These are phyloP conservation scores for Chloroclysta siterata DNA, from an alignment of 2,888 invertebrate genomes.

Conservation along the genomic window DNA sequence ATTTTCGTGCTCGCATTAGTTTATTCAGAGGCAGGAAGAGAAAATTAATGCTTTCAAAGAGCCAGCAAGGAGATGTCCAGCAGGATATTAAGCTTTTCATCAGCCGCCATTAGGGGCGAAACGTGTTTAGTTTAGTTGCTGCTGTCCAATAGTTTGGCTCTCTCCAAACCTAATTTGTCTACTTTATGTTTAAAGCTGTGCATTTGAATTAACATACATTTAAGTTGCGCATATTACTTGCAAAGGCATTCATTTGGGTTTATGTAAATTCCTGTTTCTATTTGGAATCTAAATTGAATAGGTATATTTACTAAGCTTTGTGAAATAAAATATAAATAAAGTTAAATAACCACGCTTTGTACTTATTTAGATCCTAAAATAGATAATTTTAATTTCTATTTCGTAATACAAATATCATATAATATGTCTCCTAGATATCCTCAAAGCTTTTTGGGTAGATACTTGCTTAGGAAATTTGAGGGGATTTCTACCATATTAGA, in stretches of 20 bases:
- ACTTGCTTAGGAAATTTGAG: too few relatives aligned
- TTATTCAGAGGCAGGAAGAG: slow-evolving; percentile 62
- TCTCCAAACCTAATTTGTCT: slow-evolving; percentile 48
- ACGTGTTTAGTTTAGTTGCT: slow-evolving; percentile 43
- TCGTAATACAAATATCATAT: too few relatives aligned
- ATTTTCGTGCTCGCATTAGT: slow-evolving; percentile 55
- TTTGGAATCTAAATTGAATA: slow-evolving; percentile 22
- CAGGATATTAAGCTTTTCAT: slow-evolving; percentile 74
- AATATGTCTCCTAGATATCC: too few relatives aligned
- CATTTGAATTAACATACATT: slow-evolving; percentile 37
- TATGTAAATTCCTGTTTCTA: slow-evolving; percentile 25
- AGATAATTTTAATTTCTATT: too few relatives aligned
- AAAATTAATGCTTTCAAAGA: slow-evolving; percentile 73
- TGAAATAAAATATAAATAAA: slow-evolving; percentile 1
- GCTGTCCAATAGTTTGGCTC: slow-evolving; percentile 45
- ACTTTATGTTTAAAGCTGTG: slow-evolving; percentile 46
- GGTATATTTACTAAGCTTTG: slow-evolving; percentile 2
- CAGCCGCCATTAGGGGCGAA: slow-evolving; percentile 57
- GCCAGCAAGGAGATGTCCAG: slow-evolving; percentile 53
- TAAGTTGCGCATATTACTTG: slow-evolving; percentile 22
- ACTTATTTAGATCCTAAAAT: background rate
- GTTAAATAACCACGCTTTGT: background rate
- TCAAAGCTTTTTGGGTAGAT: too few relatives aligned
- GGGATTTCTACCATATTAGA: too few relatives aligned
- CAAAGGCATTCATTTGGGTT: slow-evolving; percentile 30